Conservation (phyloP, 2,797 vertebrate species). For the Sebastes paucispinis region DNA sequence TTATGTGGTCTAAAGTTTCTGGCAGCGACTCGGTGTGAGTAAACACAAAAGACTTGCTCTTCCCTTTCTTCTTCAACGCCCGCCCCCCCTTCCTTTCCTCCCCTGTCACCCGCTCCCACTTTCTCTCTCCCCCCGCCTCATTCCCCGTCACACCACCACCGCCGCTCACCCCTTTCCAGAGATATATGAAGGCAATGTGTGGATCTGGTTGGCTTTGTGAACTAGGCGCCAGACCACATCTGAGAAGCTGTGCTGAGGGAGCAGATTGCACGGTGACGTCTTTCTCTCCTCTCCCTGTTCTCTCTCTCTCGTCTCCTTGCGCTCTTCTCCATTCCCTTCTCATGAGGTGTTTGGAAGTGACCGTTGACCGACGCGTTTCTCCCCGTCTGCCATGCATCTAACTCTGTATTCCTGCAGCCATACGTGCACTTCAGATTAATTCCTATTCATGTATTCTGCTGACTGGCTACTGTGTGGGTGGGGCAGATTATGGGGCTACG, state of each 20-base stretch:
- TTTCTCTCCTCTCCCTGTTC: conserved; percentile 58
- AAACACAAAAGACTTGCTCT: conserved; percentile 75
- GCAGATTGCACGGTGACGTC: conserved; percentile 80
- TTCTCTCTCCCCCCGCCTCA: not conserved
- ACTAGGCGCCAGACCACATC: conserved; percentile 93
- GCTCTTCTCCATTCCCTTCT: conserved; percentile 4
- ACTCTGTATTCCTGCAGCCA: not conserved
- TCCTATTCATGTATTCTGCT: conserved; percentile 46
- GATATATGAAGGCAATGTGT: conserved; percentile 84
- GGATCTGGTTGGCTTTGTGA: conserved; percentile 87
- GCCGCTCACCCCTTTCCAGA: conserved; percentile 60
- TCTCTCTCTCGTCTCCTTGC: conserved; percentile 52
- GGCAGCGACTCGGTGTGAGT: conserved; percentile 77
- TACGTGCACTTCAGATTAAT: conserved; percentile 48
- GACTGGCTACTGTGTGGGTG: conserved; percentile 54
- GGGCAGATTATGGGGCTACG: conserved; percentile 1
- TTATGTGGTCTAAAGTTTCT: conserved; percentile 79
- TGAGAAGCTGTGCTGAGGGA: conserved; percentile 85
- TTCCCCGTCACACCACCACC: conserved; percentile 44
- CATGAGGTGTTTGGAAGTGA: conserved; percentile 39
- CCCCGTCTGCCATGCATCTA: not conserved
- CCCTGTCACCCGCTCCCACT: conserved; percentile 41
- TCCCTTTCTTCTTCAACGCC: conserved; percentile 53
- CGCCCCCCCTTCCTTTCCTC: no score
- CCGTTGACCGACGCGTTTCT: conserved; percentile 48